phyloP scores from a whole-genome alignment of 2,888 invertebrate species.

The Liodrosophila aerea region DNA sequence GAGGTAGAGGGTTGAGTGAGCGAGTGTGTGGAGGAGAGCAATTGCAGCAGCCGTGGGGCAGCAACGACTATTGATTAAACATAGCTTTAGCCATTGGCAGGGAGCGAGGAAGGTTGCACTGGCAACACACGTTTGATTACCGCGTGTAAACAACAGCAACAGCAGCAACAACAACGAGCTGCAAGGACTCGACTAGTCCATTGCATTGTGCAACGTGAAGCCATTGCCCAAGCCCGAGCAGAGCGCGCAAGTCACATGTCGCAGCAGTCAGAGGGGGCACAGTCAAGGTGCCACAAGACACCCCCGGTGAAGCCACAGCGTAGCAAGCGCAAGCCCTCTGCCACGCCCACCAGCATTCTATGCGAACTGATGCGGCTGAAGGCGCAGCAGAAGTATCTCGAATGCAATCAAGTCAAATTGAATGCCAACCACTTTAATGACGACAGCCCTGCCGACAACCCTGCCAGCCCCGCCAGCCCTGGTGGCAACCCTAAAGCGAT shows the following conservation, averaged over 20 bases:
- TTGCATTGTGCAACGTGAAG: slow-evolving; percentile 55
- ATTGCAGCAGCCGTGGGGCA: slow-evolving; percentile 47
- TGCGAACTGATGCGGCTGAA: slow-evolving; percentile 81
- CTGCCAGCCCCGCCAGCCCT: too few relatives aligned
- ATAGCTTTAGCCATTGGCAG: slow-evolving; percentile 9
- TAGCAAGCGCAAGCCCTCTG: slow-evolving; percentile 20
- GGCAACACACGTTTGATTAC: slow-evolving; percentile 80
- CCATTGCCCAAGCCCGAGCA: not conserved
- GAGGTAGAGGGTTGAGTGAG: not conserved
- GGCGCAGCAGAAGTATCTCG: slow-evolving; percentile 82
- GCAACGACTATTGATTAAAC: slow-evolving; percentile 73
- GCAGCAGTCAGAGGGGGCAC: not conserved
- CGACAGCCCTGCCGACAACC: slow-evolving; percentile 33
- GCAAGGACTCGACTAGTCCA: slow-evolving; percentile 65
- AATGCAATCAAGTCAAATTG: slow-evolving; percentile 80
- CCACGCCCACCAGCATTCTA: slow-evolving; percentile 73
- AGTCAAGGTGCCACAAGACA: slow-evolving; percentile 8
- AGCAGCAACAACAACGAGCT: slow-evolving; percentile 37
- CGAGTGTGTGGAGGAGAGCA: not conserved
- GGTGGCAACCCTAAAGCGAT: slow-evolving; percentile 33
- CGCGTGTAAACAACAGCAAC: slow-evolving; percentile 76
- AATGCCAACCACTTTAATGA: slow-evolving; percentile 73
- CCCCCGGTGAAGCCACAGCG: slow-evolving; percentile 47
- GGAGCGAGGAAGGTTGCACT: slow-evolving; percentile 17
- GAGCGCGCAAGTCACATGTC: slow-evolving; percentile 21